Conservation (phyloP, 2,113 vertebrate species). For the Hippocampus zosterae region DNA sequence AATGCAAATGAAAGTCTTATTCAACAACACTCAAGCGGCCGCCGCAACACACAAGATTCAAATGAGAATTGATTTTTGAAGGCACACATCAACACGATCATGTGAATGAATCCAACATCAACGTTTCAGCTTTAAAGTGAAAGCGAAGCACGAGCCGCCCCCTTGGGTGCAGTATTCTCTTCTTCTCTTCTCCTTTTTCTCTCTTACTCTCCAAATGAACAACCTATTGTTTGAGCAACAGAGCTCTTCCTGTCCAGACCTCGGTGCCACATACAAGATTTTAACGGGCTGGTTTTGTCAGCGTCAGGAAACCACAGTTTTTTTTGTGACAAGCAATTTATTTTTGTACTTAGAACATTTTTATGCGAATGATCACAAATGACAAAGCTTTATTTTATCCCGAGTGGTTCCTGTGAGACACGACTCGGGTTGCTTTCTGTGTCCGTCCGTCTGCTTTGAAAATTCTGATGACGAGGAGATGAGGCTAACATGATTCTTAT, state of each 20-base stretch:
- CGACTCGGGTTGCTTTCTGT: constrained; percentile 55
- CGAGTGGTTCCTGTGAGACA: constrained; percentile 34
- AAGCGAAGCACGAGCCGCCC: background rate
- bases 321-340: constrained; percentile 70
- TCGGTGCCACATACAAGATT: constrained; percentile 43
- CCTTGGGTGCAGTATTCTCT: constrained; percentile 26
- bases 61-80: background rate
- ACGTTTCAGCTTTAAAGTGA: constrained; percentile 18
- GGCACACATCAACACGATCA: background rate
- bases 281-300: constrained; percentile 1
- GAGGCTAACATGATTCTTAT: constrained; percentile 12
- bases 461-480: constrained; percentile 36
- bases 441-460: constrained; percentile 48
- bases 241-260: constrained; percentile 26
- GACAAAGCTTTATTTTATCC: constrained; percentile 54
- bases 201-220: constrained; percentile 45
- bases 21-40: background rate
- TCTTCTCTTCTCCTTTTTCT: constrained; percentile 12
- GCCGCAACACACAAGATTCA: background rate
- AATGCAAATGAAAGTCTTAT: constrained; percentile 2
- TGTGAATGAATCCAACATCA: background rate
- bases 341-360: constrained; percentile 66
- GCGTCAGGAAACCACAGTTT: constrained; percentile 47
- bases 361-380: constrained; percentile 59
- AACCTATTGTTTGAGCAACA: constrained; percentile 55